Percentiles rank a stretch among this genome's conserved stretches.
Conservation (phyloP, 2,888 invertebrate species). For the Noctua comes region DNA sequence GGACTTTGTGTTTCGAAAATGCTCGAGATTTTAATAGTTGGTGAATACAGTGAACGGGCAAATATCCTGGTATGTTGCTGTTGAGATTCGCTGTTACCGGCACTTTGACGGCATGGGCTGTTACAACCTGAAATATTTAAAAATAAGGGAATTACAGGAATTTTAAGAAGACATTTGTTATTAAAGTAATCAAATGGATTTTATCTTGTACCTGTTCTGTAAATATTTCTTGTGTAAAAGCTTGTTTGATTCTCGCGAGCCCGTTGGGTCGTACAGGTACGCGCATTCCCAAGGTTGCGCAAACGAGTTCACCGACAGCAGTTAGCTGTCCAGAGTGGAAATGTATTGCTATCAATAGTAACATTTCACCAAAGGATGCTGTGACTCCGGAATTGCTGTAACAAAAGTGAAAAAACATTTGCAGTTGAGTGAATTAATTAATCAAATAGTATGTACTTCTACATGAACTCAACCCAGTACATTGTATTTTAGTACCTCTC, state of each 20-base stretch:
- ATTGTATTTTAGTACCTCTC: conserved; percentile 89
- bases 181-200: background rate
- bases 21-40: conserved; percentile 98
- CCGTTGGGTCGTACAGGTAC: conserved; percentile 96
- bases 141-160: background rate
- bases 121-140: conserved; percentile 92
- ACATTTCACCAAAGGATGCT: conserved; percentile 98
- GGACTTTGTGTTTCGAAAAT: conserved; percentile 98
- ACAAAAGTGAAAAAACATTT: conserved; percentile 32
- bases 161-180: conserved; percentile 1
- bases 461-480: background rate
- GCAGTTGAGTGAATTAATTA: background rate
- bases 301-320: conserved; percentile 98
- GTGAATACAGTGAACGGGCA: conserved; percentile 99
- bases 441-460: background rate
- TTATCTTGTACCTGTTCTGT: conserved; percentile 94
- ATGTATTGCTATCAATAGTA: conserved; percentile 98
- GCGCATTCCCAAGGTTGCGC: conserved; percentile 98
- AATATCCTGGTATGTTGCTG: conserved; percentile 96
- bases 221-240: conserved; percentile 99
- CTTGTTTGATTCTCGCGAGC: conserved; percentile 96
- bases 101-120: conserved; percentile 98
- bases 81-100: conserved; percentile 97
- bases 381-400: conserved; percentile 94
- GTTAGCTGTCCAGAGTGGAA: conserved; percentile 98